These are phyloP conservation scores for Sarotherodon lohbergeri DNA, from an alignment of 2,113 vertebrate genomes.

Conservation along the genomic window DNA sequence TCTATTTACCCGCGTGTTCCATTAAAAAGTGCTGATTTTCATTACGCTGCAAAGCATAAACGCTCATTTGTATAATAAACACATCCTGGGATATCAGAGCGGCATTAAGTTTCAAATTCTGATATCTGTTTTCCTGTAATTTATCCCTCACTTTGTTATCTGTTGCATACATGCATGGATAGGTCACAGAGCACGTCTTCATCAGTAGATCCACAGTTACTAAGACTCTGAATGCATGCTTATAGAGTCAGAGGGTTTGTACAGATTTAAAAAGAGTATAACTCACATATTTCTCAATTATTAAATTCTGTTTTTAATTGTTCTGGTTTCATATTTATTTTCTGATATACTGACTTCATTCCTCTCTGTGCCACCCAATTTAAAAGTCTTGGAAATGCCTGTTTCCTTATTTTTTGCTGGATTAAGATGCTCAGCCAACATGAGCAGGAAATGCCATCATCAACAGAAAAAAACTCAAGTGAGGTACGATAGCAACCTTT, in stretches of 20 bases:
- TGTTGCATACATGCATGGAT: not conserved
- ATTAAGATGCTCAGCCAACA: not conserved
- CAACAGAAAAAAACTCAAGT: not conserved
- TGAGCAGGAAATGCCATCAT: conserved; percentile 46
- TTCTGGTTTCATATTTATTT: not conserved
- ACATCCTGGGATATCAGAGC: not conserved
- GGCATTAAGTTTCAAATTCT: not conserved
- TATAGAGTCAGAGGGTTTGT: not conserved
- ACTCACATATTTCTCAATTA: not conserved
- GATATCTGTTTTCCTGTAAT: not conserved
- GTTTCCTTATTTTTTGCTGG: not conserved
- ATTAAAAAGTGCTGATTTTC: not conserved
- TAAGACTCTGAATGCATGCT: not conserved
- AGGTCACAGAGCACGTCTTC: not conserved
- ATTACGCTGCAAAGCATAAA: not conserved
- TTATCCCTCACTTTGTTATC: not conserved
- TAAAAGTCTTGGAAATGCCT: not conserved
- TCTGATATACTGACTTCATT: not conserved
- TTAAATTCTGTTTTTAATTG: not conserved
- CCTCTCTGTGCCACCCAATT: not conserved
- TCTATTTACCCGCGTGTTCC: not conserved
- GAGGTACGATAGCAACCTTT: not conserved
- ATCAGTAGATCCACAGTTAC: not conserved
- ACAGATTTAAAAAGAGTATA: not conserved
- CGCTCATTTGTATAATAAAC: not conserved